Evolutionary conservation across 2,797 vertebrate species (phyloP), one percentile per base, ranked within the genome.

Genomic region (Crenuchus spilurus): DNA sequence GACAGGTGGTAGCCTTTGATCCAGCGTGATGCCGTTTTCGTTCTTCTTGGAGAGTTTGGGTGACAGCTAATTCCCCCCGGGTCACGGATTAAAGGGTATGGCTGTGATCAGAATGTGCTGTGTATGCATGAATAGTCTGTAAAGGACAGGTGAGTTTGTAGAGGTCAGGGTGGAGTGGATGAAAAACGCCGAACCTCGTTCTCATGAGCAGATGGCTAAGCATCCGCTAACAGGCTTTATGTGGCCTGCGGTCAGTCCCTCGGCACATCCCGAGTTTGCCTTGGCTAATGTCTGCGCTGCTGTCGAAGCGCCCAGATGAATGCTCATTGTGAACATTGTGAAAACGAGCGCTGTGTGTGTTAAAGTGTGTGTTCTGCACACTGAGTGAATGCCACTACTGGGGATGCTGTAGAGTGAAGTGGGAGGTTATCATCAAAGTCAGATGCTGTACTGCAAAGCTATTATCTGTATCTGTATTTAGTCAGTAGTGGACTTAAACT

Each of bases 151-250:
- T 58, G 54, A 70, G 75, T 81, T 90, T 89, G 80, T 91, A 80
- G 89, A 91, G 91, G 91, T 95, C 90, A 92, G 83, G 85, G 88
- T 88, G 79, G 80, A 77, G 81, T 85, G 83, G 82, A 76, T 79
- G 61, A 80, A 81, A 83, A 81, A 87, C 82, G 87, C 85, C 81
- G 75, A 82, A 67, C 64, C 62, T 49, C 64, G 80, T 72, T 86
- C 76, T 42, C 75, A 78, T 86, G 83, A 76, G 90, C 92, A 93
- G 92, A 94, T 92, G 92, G 91, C 89, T 88, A 91, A 93, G 89
- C 91, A 85, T 80, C 87, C 70, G 74, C 89, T 92, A 92, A 91
- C 88, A 88, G 49, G 85, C 82, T 83, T 85, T 85, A 76, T 88
- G 83, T 84, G 82, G 81, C 87, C 88, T 80, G 82, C 77, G 82